Evolutionary conservation across 2,113 vertebrate species (phyloP).

Genomic region (Hippocampus comes): DNA sequence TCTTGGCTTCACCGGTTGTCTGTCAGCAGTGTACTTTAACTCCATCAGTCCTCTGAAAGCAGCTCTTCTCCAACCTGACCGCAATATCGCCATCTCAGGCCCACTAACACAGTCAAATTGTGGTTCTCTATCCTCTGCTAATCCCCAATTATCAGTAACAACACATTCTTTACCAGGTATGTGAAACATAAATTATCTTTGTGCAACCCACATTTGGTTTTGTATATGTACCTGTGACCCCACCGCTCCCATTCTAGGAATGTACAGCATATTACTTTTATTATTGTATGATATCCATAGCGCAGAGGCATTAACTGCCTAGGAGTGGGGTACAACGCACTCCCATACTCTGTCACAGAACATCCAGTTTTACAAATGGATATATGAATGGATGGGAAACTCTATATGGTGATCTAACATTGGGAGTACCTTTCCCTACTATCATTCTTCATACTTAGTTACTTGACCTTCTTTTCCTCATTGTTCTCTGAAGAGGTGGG

Average conservation of each 20-base stretch:
- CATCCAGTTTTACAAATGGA: too few relatives aligned
- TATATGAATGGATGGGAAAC: too few relatives aligned
- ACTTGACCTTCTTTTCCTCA: too few relatives aligned
- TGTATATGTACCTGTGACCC: not conserved
- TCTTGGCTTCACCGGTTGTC: conserved; percentile 87
- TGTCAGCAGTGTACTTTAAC: conserved; percentile 89
- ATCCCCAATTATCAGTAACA: conserved; percentile 81
- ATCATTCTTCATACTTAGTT: too few relatives aligned
- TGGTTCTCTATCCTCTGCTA: conserved; percentile 68
- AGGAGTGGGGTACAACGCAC: too few relatives aligned
- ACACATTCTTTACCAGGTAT: conserved; percentile 89
- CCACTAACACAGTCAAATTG: conserved; percentile 82
- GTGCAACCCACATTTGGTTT: too few relatives aligned
- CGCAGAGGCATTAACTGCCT: too few relatives aligned
- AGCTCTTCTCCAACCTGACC: conserved; percentile 77
- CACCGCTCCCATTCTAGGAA: not conserved
- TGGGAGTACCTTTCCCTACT: too few relatives aligned
- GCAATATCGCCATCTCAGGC: conserved; percentile 77
- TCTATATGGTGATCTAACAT: too few relatives aligned
- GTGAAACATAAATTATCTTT: not conserved
- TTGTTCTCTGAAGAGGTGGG: too few relatives aligned
- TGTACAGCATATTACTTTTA: not conserved
- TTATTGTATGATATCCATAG: too few relatives aligned
- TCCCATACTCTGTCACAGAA: too few relatives aligned
- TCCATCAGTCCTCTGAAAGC: conserved; percentile 86